Conservation (phyloP, 1,140 invertebrate species). For the Drosophila rufa region DNA sequence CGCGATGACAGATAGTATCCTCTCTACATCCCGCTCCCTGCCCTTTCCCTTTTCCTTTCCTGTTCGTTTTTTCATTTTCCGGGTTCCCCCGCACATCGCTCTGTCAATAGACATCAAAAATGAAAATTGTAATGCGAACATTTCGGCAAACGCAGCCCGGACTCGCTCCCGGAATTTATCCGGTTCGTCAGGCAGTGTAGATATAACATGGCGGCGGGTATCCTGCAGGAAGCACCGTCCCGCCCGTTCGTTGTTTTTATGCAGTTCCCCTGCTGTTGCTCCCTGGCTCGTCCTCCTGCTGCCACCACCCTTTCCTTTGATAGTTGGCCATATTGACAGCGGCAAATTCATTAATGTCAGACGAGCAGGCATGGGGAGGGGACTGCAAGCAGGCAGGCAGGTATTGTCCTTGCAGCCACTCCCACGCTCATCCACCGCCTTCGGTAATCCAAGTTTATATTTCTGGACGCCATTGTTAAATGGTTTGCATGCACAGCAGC, state of each 20-base stretch:
- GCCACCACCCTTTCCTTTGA: slow-evolving; percentile 5
- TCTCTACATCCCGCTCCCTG: slow-evolving; percentile 1
- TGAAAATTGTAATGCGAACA: slow-evolving; percentile 82
- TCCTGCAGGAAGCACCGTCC: slow-evolving; percentile 29
- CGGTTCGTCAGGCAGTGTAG: slow-evolving; percentile 64
- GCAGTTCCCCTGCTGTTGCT: slow-evolving; percentile 13
- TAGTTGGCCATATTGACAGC: slow-evolving; percentile 78
- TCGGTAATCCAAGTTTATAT: slow-evolving; percentile 76
- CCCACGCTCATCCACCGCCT: slow-evolving; percentile 22
- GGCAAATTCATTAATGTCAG: slow-evolving; percentile 82
- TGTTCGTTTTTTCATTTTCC: neutral
- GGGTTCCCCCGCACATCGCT: slow-evolving; percentile 21
- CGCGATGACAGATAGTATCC: slow-evolving; percentile 60
- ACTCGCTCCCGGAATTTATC: slow-evolving; percentile 37
- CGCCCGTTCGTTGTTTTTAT: slow-evolving; percentile 77
- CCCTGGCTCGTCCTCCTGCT: neutral
- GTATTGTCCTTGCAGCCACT: slow-evolving; percentile 35
- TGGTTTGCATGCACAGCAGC: slow-evolving; percentile 44
- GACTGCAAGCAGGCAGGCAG: slow-evolving; percentile 17
- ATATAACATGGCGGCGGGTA: slow-evolving; percentile 44
- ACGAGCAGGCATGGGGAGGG: neutral
- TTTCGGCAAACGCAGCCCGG: slow-evolving; percentile 58
- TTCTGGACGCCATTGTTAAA: slow-evolving; percentile 74
- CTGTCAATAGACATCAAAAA: slow-evolving; percentile 83
- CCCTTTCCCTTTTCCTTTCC: neutral